A percentile compares a stretch with the other conserved stretches of the same genome.
Evolutionary conservation across 1,140 invertebrate genomes (phyloP).

Genomic region (Reticulitermes speratus): DNA sequence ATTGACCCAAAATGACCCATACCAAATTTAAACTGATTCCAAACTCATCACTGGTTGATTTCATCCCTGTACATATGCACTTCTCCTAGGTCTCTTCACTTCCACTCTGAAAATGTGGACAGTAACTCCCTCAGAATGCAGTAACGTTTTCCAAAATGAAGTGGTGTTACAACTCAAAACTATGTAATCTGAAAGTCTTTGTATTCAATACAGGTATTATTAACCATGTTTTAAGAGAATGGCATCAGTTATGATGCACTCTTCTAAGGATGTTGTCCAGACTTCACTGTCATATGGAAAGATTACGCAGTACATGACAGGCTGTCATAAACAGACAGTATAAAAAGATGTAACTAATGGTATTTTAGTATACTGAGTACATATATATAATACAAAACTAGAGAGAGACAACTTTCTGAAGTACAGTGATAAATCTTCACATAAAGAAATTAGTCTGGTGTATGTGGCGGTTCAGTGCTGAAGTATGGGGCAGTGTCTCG

Average conservation of each 20-base stretch:
- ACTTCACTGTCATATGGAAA: not conserved
- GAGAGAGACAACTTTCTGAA: not conserved
- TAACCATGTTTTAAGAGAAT: not conserved
- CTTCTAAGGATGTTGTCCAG: not conserved
- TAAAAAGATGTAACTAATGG: not conserved
- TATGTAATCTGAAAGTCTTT: not conserved
- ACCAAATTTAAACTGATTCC: too few relatives aligned
- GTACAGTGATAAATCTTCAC: not conserved
- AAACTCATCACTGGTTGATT: too few relatives aligned
- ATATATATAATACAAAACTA: not conserved
- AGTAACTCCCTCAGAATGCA: too few relatives aligned
- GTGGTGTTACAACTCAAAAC: too few relatives aligned
- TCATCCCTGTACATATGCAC: too few relatives aligned
- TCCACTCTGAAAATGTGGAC: too few relatives aligned
- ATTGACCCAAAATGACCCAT: too few relatives aligned
- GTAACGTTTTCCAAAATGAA: too few relatives aligned
- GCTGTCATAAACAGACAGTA: not conserved
- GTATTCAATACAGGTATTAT: not conserved
- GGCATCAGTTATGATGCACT: not conserved
- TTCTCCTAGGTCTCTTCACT: too few relatives aligned
- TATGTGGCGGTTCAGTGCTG: conserved; percentile 80
- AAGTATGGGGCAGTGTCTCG: conserved; percentile 93
- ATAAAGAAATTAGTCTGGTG: conserved; percentile 53
- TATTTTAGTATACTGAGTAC: not conserved
- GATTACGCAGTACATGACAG: not conserved